phyloP scores from a whole-genome alignment of 2,888 invertebrate species.

The Arctia plantaginis region DNA sequence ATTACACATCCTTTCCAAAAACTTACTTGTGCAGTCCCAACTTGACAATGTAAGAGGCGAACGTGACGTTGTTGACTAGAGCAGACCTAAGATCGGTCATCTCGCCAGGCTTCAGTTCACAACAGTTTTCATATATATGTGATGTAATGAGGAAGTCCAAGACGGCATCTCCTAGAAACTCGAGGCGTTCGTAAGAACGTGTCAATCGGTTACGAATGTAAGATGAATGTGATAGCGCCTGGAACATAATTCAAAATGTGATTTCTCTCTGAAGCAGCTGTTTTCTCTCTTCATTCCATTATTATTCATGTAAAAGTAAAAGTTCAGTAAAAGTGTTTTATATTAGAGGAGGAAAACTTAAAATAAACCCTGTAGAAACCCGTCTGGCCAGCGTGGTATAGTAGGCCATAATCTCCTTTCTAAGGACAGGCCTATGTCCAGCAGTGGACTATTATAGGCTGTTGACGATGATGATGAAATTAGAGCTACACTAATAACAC shows the following conservation, averaged over 20 bases:
- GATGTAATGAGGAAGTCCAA: slow-evolving; percentile 96
- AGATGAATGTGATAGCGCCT: slow-evolving; percentile 97
- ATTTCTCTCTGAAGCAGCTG: not conserved
- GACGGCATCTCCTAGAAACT: slow-evolving; percentile 97
- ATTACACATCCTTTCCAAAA: slow-evolving; percentile 13
- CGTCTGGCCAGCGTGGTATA: too few species aligned
- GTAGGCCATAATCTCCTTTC: too few species aligned
- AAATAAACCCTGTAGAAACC: too few species aligned
- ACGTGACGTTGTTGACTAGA: slow-evolving; percentile 98
- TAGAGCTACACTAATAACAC: not conserved
- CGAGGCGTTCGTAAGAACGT: slow-evolving; percentile 95
- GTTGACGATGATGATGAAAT: too few species aligned
- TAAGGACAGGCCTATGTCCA: too few species aligned
- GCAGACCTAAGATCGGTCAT: slow-evolving; percentile 97
- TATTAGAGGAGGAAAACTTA: too few species aligned
- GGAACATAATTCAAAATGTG: slow-evolving; percentile 28
- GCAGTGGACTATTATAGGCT: too few species aligned
- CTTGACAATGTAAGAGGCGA: slow-evolving; percentile 95
- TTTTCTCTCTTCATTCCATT: not conserved
- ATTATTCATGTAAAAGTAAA: not conserved
- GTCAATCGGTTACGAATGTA: slow-evolving; percentile 93
- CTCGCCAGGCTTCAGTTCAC: slow-evolving; percentile 91
- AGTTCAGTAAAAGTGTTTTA: too few species aligned
- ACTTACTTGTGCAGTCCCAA: slow-evolving; percentile 93
- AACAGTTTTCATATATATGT: slow-evolving; percentile 93